Evolutionary conservation across 2,113 vertebrate species (phyloP).

Genomic region (Stomatorhinus ivindoensis): DNA sequence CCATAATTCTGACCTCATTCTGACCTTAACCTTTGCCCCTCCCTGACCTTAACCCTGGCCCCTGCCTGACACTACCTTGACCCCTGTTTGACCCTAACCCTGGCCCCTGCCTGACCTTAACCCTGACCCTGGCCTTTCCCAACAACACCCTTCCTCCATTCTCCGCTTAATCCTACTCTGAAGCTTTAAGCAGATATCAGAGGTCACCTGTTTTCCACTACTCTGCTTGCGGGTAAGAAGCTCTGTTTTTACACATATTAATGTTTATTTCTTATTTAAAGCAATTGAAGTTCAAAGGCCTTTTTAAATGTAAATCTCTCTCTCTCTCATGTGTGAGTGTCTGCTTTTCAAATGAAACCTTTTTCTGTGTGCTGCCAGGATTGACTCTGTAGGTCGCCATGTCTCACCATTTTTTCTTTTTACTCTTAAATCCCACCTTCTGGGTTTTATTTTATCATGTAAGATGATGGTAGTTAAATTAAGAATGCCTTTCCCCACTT

Average conservation of each 20-base stretch:
- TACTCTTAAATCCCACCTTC: neutral
- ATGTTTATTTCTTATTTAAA: neutral
- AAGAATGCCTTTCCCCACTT: neutral
- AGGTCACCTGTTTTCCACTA: neutral
- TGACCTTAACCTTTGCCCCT: neutral
- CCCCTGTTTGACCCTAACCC: too few species aligned
- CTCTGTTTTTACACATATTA: neutral
- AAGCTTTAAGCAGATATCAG: neutral
- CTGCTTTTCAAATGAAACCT: neutral
- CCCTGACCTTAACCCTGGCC: neutral
- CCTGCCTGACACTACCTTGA: too few species aligned
- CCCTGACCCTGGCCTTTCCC: neutral
- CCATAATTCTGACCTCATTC: neutral
- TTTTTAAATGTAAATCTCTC: slow-evolving; percentile 4
- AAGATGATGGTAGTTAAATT: neutral
- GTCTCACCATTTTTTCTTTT: neutral
- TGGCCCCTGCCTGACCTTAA: neutral
- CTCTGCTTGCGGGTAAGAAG: neutral
- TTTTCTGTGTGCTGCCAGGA: neutral
- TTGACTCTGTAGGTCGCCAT: neutral
- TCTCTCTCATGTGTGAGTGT: neutral
- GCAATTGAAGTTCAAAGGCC: neutral
- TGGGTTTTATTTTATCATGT: neutral
- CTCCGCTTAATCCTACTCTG: neutral
- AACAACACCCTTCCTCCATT: neutral